Conservation (phyloP, 2,797 vertebrate species). For the Dipus sagitta region DNA sequence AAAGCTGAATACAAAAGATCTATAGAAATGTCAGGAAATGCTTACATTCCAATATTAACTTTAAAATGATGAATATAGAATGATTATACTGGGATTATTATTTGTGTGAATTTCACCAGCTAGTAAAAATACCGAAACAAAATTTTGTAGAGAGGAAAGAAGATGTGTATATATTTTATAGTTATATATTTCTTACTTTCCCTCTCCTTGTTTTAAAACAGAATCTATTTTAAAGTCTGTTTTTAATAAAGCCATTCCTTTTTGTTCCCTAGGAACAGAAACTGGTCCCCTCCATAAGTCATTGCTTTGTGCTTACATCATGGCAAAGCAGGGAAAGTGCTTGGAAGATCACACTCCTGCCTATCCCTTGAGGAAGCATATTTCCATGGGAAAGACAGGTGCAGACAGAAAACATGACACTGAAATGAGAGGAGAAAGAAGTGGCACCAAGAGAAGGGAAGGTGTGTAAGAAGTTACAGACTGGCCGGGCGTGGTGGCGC, state of each 20-base stretch:
- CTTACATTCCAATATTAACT: conserved; percentile 17
- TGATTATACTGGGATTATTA: background rate
- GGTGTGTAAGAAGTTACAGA: fast-evolving
- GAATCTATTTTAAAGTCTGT: background rate
- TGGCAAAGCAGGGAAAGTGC: background rate
- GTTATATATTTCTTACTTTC: background rate
- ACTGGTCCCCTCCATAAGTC: background rate
- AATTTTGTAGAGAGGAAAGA: conserved; percentile 21
- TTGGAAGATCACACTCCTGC: background rate
- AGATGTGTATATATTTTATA: background rate
- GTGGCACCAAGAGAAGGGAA: background rate
- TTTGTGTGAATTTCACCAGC: conserved; percentile 30
- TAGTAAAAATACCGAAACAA: conserved; percentile 1
- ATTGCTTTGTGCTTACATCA: background rate
- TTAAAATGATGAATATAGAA: conserved; percentile 38
- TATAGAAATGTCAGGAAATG: background rate
- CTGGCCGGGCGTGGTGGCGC: no score
- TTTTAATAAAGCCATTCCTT: background rate
- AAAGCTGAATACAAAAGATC: background rate
- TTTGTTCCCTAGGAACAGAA: background rate
- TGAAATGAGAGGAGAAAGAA: background rate
- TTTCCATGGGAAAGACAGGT: background rate
- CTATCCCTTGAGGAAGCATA: background rate
- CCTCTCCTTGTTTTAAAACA: background rate
- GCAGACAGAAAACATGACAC: background rate